These are phyloP conservation scores for Ganaspis sp. DNA, from an alignment of 1,140 invertebrate species.

Conservation along the genomic window DNA sequence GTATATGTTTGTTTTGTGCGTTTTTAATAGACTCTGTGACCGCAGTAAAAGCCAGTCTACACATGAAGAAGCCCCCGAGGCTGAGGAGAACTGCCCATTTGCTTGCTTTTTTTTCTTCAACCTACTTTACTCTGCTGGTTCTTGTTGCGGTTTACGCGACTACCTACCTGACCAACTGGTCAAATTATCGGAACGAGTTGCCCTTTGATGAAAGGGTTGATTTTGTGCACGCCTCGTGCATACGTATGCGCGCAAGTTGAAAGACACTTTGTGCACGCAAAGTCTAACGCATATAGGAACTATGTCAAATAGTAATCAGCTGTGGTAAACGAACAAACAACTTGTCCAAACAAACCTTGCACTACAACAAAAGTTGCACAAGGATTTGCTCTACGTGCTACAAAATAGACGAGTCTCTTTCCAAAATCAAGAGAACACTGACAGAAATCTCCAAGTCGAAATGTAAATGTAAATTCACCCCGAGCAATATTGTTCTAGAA, in stretches of 20 bases:
- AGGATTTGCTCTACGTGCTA: neutral
- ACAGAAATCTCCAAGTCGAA: neutral
- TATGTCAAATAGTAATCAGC: constrained; percentile 23
- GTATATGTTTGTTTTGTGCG: constrained; percentile 10
- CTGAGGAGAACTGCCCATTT: neutral
- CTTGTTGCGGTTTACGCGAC: constrained; percentile 1
- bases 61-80: neutral
- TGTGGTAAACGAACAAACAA: neutral
- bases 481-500: neutral
- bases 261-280: neutral
- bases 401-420: neutral
- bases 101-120: neutral
- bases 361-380: no score
- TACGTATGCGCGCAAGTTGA: neutral
- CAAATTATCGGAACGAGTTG: neutral
- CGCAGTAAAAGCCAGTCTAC: neutral
- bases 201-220: neutral
- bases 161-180: neutral
- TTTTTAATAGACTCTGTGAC: neutral
- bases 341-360: neutral
- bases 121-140: neutral
- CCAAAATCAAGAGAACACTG: neutral
- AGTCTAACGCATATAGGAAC: neutral
- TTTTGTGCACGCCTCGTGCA: neutral
- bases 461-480: constrained; percentile 3